Conservation (phyloP, 1,140 invertebrate species). For the Mya arenaria region DNA sequence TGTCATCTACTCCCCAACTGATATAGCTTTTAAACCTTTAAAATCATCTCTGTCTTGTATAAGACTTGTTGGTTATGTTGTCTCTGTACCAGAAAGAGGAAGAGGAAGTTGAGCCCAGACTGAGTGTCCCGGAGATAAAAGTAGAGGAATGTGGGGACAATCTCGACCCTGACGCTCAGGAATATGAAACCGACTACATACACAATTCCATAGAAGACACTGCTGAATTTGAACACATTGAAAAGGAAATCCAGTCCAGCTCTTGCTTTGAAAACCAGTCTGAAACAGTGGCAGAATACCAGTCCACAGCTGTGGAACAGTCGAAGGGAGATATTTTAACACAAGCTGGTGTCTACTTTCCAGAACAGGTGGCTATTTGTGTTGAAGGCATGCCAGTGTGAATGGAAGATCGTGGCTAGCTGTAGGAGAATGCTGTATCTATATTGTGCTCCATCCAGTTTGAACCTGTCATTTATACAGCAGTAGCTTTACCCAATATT, state of each 20-base stretch:
- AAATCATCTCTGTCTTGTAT: too few relatives aligned
- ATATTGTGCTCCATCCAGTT: too few relatives aligned
- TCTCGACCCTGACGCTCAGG: slow-evolving; percentile 37
- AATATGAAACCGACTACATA: slow-evolving; percentile 48
- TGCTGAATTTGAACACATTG: too few relatives aligned
- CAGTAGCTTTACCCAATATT: too few relatives aligned
- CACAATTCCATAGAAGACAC: too few relatives aligned
- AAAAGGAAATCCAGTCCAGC: neutral
- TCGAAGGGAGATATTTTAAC: neutral
- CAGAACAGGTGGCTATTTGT: slow-evolving; percentile 14
- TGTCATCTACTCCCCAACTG: too few relatives aligned
- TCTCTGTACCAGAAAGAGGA: too few relatives aligned
- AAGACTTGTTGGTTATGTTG: too few relatives aligned
- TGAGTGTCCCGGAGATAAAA: slow-evolving; percentile 24
- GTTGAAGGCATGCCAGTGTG: slow-evolving; percentile 19
- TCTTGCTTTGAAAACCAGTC: neutral
- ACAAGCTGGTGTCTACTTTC: neutral
- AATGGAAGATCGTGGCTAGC: too few relatives aligned
- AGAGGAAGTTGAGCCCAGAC: neutral
- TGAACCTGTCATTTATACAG: too few relatives aligned
- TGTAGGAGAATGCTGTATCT: too few relatives aligned
- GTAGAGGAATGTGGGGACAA: slow-evolving; percentile 18
- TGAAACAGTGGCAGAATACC: neutral
- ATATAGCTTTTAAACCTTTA: too few relatives aligned
- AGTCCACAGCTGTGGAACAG: neutral